phyloP scores from a whole-genome alignment of 2,888 invertebrate genomes.

The Pyrrhosoma nymphula region DNA sequence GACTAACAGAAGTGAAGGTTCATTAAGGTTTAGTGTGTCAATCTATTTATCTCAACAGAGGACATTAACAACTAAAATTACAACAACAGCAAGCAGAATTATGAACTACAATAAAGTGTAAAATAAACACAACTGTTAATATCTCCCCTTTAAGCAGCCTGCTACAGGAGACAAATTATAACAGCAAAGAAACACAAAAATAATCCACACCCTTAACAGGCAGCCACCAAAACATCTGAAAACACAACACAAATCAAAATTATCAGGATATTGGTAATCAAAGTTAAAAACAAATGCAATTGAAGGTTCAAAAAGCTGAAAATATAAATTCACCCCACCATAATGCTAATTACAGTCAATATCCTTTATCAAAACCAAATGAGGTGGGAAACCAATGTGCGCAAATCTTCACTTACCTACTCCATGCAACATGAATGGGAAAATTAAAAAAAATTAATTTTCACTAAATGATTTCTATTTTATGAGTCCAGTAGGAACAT shows the following conservation, averaged over 20 bases:
- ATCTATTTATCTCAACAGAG: neutral
- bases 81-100: conserved; percentile 51
- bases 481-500: neutral
- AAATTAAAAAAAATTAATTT: conserved; percentile 47
- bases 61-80: conserved; percentile 40
- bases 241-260: conserved; percentile 45
- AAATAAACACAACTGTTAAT: conserved; percentile 34
- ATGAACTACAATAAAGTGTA: conserved; percentile 23
- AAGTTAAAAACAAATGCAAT: neutral
- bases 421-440: conserved; percentile 59
- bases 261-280: neutral
- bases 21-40: neutral
- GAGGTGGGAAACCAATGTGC: conserved; percentile 15
- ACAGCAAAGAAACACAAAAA: conserved; percentile 50
- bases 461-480: conserved; percentile 8
- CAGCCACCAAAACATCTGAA: conserved; percentile 33
- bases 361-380: conserved; percentile 13
- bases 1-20: conserved; percentile 42
- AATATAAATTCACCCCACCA: neutral
- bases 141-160: conserved; percentile 2
- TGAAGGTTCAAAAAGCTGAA: neutral
- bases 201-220: conserved; percentile 36
- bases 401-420: conserved; percentile 49
- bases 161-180: conserved; percentile 37
- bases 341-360: neutral